A percentile compares a stretch with the other conserved stretches of the same genome.
Conservation (phyloP, 2,797 vertebrate genomes). For the Protonibea diacanthus region DNA sequence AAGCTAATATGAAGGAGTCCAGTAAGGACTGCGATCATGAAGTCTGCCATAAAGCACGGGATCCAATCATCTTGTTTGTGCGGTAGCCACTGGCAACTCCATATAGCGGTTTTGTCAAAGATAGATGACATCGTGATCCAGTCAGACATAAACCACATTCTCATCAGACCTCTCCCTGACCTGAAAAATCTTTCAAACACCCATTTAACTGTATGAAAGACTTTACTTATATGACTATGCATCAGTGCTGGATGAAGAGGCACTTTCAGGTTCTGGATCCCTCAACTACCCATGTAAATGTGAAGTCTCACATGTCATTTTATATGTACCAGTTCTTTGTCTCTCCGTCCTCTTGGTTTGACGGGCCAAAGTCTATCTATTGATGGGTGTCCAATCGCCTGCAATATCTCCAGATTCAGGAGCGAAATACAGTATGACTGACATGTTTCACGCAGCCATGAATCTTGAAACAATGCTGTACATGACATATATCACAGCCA, state of each 20-base stretch:
- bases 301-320: slow-evolving; percentile 1
- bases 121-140: slow-evolving; percentile 74
- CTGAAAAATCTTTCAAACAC: slow-evolving; percentile 47
- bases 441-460: slow-evolving; percentile 18
- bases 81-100: slow-evolving; percentile 59
- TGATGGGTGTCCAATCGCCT: slow-evolving; percentile 2
- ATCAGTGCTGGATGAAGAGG: background rate
- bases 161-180: slow-evolving; percentile 52
- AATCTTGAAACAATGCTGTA: slow-evolving; percentile 26
- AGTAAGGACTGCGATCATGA: slow-evolving; percentile 42
- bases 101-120: slow-evolving; percentile 54
- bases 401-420: slow-evolving; percentile 26
- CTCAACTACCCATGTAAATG: background rate
- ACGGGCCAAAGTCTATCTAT: slow-evolving; percentile 6
- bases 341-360: background rate
- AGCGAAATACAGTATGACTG: slow-evolving; percentile 8
- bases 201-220: slow-evolving; percentile 17
- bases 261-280: background rate
- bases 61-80: slow-evolving; percentile 57
- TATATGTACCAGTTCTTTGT: background rate
- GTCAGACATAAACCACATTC: slow-evolving; percentile 54
- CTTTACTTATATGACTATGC: background rate
- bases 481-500: slow-evolving; percentile 18
- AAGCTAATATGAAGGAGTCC: slow-evolving; percentile 41
- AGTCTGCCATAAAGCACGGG: slow-evolving; percentile 40